These are phyloP conservation scores for Archips xylosteana DNA, from an alignment of 2,888 invertebrate species.

Conservation along the genomic window DNA sequence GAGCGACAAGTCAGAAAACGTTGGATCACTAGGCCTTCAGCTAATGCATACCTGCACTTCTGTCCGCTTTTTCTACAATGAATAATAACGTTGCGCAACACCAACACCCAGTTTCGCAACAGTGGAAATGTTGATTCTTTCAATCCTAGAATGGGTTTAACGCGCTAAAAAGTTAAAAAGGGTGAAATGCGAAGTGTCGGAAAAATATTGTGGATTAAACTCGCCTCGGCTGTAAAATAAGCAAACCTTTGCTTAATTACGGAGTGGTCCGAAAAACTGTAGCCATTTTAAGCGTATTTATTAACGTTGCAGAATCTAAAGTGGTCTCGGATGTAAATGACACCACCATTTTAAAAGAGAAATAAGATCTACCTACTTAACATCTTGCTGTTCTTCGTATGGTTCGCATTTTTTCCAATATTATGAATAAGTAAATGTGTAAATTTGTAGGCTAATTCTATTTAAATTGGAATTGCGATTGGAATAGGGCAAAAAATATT, in stretches of 20 bases:
- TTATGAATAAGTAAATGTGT: neutral
- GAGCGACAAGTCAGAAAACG: neutral
- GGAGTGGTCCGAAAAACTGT: constrained; percentile 9
- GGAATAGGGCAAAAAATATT: no score
- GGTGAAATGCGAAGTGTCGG: constrained; percentile 11
- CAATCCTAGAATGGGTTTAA: constrained; percentile 24
- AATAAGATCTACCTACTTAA: neutral
- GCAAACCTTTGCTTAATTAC: constrained; percentile 35
- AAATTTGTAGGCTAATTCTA: no score
- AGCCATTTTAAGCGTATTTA: constrained; percentile 18
- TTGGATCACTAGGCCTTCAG: neutral
- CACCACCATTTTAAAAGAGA: neutral
- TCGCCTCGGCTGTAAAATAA: constrained; percentile 11
- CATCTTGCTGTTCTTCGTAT: neutral
- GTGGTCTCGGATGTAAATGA: neutral
- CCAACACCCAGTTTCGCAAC: constrained; percentile 20
- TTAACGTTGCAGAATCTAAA: neutral
- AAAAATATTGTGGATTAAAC: constrained; percentile 28
- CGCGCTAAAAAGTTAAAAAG: constrained; percentile 36
- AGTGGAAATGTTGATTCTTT: constrained; percentile 36
- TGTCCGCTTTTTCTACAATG: constrained; percentile 1
- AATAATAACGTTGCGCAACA: constrained; percentile 25
- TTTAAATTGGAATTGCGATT: no score
- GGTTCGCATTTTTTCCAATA: neutral
- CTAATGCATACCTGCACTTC: constrained; percentile 3